Evolutionary conservation across 2,888 invertebrate species (phyloP).

Genomic region (Ormyrus rosae): DNA sequence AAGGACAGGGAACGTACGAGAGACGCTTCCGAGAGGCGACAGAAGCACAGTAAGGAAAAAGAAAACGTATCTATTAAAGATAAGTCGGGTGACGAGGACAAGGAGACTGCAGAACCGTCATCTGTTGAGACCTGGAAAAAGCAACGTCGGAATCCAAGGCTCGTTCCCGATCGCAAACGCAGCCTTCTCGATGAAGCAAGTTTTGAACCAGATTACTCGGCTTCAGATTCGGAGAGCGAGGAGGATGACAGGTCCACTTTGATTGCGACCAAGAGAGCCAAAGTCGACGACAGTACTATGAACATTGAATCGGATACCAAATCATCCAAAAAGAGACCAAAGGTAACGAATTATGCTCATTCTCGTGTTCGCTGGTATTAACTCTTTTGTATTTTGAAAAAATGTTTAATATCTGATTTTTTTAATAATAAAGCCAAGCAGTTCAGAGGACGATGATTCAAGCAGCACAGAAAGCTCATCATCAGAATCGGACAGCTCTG

Average conservation of each 20-base stretch:
- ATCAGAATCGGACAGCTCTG: slow-evolving; percentile 75
- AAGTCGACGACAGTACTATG: slow-evolving; percentile 63
- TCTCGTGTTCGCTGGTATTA: neutral
- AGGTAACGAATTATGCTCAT: slow-evolving; percentile 70
- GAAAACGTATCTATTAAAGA: slow-evolving; percentile 61
- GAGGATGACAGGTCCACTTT: slow-evolving; percentile 71
- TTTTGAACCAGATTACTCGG: slow-evolving; percentile 87
- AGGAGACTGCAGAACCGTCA: neutral
- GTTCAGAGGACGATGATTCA: slow-evolving; percentile 78
- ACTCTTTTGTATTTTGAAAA: no score
- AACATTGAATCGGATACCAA: slow-evolving; percentile 71
- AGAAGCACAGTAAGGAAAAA: slow-evolving; percentile 74
- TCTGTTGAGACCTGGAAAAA: slow-evolving; percentile 11
- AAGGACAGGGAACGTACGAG: slow-evolving; percentile 72
- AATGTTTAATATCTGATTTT: neutral
- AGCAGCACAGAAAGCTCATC: slow-evolving; percentile 76
- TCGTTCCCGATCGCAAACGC: slow-evolving; percentile 80
- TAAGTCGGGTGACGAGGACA: slow-evolving; percentile 55
- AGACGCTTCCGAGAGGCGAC: slow-evolving; percentile 65
- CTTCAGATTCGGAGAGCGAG: slow-evolving; percentile 81
- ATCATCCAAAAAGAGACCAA: slow-evolving; percentile 70
- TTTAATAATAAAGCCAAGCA: slow-evolving; percentile 67
- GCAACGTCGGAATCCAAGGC: slow-evolving; percentile 69
- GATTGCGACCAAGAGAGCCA: slow-evolving; percentile 65
- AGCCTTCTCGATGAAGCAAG: slow-evolving; percentile 84